Conservation (phyloP, 2,888 invertebrate genomes). For the Eulithis testata region DNA sequence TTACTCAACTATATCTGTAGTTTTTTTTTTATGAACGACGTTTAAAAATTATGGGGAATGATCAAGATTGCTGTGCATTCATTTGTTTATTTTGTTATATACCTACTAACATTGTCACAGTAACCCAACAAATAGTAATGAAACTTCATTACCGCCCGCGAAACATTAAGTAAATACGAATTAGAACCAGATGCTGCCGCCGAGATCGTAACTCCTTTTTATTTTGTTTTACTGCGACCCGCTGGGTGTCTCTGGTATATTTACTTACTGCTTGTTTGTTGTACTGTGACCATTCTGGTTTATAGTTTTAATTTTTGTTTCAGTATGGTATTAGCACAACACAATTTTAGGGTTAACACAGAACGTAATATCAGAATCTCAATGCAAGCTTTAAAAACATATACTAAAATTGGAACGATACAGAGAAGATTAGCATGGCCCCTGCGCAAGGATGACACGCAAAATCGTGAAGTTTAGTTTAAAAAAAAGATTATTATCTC, state of each 20-base stretch:
- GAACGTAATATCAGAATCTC: too few relatives aligned
- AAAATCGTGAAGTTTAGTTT: too few relatives aligned
- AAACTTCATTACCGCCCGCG: constrained; percentile 38
- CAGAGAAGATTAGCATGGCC: too few relatives aligned
- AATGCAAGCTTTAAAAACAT: too few relatives aligned
- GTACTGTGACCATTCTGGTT: constrained; percentile 31
- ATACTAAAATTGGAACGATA: too few relatives aligned
- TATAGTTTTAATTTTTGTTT: constrained; percentile 34
- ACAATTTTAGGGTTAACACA: neutral
- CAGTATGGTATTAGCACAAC: neutral
- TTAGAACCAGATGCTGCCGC: constrained; percentile 40
- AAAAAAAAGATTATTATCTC: too few relatives aligned
- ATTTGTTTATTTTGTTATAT: neutral
- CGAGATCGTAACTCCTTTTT: constrained; percentile 46
- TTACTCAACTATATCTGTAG: too few relatives aligned
- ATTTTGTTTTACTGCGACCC: constrained; percentile 43
- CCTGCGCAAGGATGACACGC: too few relatives aligned
- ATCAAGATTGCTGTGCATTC: too few relatives aligned
- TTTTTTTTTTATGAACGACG: too few relatives aligned
- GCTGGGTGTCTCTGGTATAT: constrained; percentile 30
- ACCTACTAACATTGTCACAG: constrained; percentile 18
- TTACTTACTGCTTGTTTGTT: constrained; percentile 40
- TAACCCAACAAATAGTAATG: constrained; percentile 35
- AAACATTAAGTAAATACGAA: constrained; percentile 42
- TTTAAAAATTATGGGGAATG: too few relatives aligned